Base-by-base conservation (phyloP, 2,113 vertebrate genomes). In the Rhinoptilus africanus region DNA sequence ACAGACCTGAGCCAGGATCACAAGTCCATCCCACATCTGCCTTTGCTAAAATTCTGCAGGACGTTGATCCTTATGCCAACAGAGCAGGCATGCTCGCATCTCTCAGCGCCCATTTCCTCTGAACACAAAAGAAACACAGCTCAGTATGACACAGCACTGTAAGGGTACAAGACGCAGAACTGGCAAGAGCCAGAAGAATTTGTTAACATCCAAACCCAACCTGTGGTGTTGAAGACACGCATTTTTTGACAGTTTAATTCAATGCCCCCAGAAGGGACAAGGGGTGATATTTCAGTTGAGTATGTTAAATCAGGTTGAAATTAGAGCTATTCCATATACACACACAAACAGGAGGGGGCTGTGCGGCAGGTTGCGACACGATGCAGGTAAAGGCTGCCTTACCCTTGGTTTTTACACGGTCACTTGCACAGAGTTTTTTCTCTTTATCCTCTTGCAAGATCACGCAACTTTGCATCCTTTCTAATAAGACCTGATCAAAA, bases 351-450 rank as follows among this genome's bases (percentile, higher is more conserved):
- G 15, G 34, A 10, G 0, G 13, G 37, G n/a, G 18, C 0, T 34
- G 17, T 3, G 4, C 2, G 57, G 37, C 88, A 56, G 24, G 24
- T 5, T 32, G 68, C 78, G 57, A 43, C 2, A 0, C 0, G 4
- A 30, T 4, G 50, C 2, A 3, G 24, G 10, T 6, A 45, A 68
- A n/a, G 26, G 23, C 26, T 62, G 18, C 5, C n/a, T 34, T 3
- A 4, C 30, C 59, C 53, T 63, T 21, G 3, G 50, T 2, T 32
- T 32, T n/a, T 48, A 24, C 62, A 50, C 0, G 17, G 37, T 8
- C 45, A 28, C 24, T 16, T 4, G 28, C 48, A 34, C 7, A 4
- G 51, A 43, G 24, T 32, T 82, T 62, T 32, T 73, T 57, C 28
- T 50, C 41, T 51, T 54, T 18, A 68, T 20, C 56, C 43, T 47